Percentiles rank a stretch among this genome's conserved stretches.
Evolutionary conservation across 2,797 vertebrate genomes (phyloP).

Genomic region (Mormyrops attenuatus): DNA sequence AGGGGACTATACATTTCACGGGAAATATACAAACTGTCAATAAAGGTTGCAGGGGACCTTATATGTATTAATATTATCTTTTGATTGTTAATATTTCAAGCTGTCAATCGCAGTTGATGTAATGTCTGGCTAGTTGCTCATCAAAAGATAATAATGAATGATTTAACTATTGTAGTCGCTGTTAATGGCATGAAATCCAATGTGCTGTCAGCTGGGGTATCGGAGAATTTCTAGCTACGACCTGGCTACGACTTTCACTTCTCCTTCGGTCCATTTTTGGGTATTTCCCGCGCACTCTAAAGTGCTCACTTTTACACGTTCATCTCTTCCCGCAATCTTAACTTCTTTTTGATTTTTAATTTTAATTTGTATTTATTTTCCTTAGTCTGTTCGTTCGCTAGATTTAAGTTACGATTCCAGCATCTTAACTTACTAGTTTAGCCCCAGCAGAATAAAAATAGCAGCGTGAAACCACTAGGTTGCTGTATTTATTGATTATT

Average conservation of each 20-base stretch:
- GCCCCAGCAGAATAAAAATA: background rate
- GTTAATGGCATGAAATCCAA: background rate
- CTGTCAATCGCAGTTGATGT: background rate
- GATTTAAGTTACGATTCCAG: background rate
- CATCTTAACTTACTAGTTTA: background rate
- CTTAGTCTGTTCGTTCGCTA: background rate
- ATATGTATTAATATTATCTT: background rate
- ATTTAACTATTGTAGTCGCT: background rate
- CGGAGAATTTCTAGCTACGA: background rate
- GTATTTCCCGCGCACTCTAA: background rate
- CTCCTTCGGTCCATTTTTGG: background rate
- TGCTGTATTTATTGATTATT: background rate
- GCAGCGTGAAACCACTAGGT: background rate
- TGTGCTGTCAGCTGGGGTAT: background rate
- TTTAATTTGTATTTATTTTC: background rate
- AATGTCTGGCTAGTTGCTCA: background rate
- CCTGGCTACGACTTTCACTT: background rate
- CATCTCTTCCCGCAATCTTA: background rate
- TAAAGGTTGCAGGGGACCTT: background rate
- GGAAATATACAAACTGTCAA: slow-evolving; percentile 12
- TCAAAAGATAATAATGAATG: background rate
- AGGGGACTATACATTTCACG: background rate
- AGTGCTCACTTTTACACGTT: background rate
- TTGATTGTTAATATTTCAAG: background rate
- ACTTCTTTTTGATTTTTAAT: background rate